A percentile compares a stretch with the other conserved stretches of the same genome.
These are phyloP conservation scores for Liopterus haemorrhoidalis DNA, from an alignment of 2,888 invertebrate genomes.

Conservation along the genomic window DNA sequence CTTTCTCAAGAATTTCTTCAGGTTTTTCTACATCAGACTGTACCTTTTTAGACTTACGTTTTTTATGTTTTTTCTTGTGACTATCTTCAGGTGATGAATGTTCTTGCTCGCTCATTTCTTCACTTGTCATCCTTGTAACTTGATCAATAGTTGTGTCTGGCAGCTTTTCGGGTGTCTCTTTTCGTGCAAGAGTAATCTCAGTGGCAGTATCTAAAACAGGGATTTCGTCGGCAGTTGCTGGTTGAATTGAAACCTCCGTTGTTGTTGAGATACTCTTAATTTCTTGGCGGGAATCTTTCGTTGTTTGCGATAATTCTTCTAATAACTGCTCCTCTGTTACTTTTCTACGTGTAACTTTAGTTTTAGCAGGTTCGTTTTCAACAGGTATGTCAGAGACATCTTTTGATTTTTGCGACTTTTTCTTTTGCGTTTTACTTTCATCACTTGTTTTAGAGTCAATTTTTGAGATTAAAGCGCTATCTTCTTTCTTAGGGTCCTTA, in stretches of 20 bases:
- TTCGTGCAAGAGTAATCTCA: constrained; percentile 8
- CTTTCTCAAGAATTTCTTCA: constrained; percentile 1
- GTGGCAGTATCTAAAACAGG: constrained; percentile 3
- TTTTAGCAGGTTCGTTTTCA: too few relatives aligned
- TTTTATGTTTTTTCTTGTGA: background rate
- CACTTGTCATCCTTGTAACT: background rate
- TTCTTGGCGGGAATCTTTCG: constrained; percentile 1
- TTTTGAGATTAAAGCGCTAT: too few relatives aligned
- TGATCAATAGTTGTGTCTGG: constrained; percentile 2
- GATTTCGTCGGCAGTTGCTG: constrained; percentile 21
- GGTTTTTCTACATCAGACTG: too few relatives aligned
- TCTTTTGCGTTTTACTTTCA: too few relatives aligned
- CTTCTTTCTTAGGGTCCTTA: too few relatives aligned
- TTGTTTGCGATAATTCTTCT: constrained; percentile 3
- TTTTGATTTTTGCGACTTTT: too few relatives aligned
- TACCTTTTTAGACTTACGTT: too few relatives aligned
- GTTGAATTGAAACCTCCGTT: constrained; percentile 18
- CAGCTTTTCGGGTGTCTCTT: constrained; percentile 7
- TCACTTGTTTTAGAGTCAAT: too few relatives aligned
- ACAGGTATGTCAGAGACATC: too few relatives aligned
- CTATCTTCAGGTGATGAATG: background rate
- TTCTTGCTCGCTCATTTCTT: background rate
- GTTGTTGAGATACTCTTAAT: constrained; percentile 7
- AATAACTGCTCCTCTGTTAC: constrained; percentile 14
- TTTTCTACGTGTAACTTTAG: constrained; percentile 10